These are phyloP conservation scores for Aplodontia rufa DNA, from an alignment of 2,113 vertebrate species.

Conservation along the genomic window DNA sequence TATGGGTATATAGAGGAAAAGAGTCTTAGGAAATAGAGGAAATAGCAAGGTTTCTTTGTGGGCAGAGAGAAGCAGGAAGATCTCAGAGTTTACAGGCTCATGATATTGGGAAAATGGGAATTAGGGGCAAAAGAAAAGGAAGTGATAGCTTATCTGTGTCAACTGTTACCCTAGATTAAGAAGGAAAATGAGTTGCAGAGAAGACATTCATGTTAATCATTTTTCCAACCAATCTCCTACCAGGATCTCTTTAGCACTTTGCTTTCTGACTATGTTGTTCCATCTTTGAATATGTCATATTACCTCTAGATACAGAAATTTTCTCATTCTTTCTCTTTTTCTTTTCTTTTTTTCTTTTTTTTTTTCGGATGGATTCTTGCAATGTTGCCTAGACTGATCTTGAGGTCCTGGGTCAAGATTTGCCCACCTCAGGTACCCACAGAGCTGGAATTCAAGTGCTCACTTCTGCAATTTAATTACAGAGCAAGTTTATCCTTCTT, in stretches of 20 bases:
- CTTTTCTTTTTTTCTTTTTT: too few species aligned
- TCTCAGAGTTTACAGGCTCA: not conserved
- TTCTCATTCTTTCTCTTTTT: not conserved
- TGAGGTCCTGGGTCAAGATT: not conserved
- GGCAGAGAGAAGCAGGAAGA: not conserved
- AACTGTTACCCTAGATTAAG: not conserved
- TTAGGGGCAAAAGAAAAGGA: not conserved
- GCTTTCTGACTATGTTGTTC: not conserved
- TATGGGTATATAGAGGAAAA: not conserved
- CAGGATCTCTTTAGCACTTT: not conserved
- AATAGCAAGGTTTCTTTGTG: rapidly evolving
- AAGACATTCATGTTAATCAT: not conserved
- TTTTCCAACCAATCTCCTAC: not conserved
- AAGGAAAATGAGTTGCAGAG: not conserved
- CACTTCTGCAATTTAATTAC: not conserved
- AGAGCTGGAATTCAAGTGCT: too few species aligned
- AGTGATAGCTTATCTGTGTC: not conserved
- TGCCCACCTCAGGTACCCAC: not conserved
- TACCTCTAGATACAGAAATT: not conserved
- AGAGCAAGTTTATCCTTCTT: not conserved
- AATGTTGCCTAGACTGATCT: not conserved
- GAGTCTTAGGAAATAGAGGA: not conserved
- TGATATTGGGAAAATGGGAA: not conserved
- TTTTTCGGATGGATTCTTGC: not conserved
- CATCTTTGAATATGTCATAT: not conserved